phyloP scores from a whole-genome alignment of 1,140 invertebrate genomes.

The Leucophenga varia region DNA sequence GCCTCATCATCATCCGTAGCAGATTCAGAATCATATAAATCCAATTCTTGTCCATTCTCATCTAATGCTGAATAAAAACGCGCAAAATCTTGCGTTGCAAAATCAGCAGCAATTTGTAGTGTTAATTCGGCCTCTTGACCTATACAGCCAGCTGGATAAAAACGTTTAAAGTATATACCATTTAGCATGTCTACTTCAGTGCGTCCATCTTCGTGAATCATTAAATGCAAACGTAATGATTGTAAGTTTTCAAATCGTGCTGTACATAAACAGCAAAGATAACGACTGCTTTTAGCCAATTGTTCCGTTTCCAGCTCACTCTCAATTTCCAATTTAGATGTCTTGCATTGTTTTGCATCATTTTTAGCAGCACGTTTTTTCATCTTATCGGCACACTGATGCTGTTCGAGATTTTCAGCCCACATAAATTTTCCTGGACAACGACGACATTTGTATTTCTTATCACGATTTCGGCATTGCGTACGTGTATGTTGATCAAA shows the following conservation, averaged over 20 bases:
- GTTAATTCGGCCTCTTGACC: constrained; percentile 22
- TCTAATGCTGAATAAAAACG: constrained; percentile 38
- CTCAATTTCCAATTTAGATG: no score
- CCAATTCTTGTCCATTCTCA: constrained; percentile 35
- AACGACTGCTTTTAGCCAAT: no score
- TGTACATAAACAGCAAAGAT: constrained; percentile 30
- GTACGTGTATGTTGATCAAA: constrained; percentile 27
- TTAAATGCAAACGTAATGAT: constrained; percentile 26
- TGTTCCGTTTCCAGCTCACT: no score
- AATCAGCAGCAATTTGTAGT: constrained; percentile 26
- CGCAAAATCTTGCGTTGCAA: constrained; percentile 33
- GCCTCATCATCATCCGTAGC: constrained; percentile 17
- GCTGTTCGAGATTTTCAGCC: constrained; percentile 34
- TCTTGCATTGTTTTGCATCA: constrained; percentile 4
- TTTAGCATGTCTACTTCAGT: constrained; percentile 22
- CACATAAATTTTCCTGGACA: constrained; percentile 49
- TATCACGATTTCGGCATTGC: constrained; percentile 32
- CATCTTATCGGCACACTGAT: constrained; percentile 25
- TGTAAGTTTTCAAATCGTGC: constrained; percentile 16
- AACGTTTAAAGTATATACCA: constrained; percentile 23
- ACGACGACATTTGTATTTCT: constrained; percentile 25
- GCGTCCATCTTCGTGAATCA: constrained; percentile 24
- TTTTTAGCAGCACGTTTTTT: background rate
- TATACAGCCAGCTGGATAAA: constrained; percentile 23
- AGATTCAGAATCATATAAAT: constrained; percentile 35